These are phyloP conservation scores for Falco peregrinus DNA, from an alignment of 2,797 vertebrate genomes.

Conservation along the genomic window DNA sequence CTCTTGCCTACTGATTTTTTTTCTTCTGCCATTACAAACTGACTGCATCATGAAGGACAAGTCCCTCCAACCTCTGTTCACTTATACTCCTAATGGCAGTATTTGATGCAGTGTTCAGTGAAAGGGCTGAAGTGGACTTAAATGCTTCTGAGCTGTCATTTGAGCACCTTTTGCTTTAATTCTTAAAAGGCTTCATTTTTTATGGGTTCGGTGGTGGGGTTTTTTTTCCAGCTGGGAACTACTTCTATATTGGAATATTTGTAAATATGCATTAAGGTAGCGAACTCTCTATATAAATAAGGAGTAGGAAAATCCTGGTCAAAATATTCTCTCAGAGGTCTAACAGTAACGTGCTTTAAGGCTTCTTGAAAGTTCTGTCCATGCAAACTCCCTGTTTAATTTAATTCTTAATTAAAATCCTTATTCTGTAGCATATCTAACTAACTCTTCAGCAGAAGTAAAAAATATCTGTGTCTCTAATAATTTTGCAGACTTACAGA, in stretches of 20 bases:
- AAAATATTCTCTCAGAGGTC: background rate
- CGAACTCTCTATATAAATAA: background rate
- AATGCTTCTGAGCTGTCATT: background rate
- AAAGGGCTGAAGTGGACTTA: background rate
- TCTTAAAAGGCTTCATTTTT: background rate
- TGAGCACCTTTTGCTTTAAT: background rate
- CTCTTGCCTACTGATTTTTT: background rate
- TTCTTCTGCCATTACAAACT: background rate
- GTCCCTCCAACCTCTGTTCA: background rate
- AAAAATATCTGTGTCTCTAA: conserved; percentile 27
- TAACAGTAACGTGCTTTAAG: background rate
- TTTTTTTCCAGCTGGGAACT: background rate
- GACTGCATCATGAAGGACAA: background rate
- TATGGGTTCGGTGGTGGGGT: background rate
- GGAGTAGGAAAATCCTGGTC: background rate
- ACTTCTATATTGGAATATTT: background rate
- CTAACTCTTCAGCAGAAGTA: conserved; percentile 9
- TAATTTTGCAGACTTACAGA: conserved; percentile 53
- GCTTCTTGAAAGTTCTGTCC: conserved; percentile 6
- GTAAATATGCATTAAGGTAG: background rate
- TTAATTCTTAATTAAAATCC: conserved; percentile 41
- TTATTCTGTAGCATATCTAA: conserved; percentile 9
- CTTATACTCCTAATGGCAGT: background rate
- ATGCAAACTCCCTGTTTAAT: background rate
- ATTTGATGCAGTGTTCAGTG: background rate